phyloP scores from a whole-genome alignment of 64 coral and sea anemone genomes.

The Anthopleura sola region DNA sequence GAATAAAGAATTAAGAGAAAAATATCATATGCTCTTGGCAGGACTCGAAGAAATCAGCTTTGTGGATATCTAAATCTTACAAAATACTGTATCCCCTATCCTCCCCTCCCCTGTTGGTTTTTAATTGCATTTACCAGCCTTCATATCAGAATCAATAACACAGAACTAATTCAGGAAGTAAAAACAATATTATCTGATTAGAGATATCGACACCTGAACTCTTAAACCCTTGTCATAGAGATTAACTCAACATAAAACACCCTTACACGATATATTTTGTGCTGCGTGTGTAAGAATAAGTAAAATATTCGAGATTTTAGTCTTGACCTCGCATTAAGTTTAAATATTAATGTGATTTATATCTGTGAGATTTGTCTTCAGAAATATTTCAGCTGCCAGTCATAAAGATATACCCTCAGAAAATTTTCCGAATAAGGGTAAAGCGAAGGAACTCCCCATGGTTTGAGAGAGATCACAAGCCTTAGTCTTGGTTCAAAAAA shows the following conservation, averaged over 20 bases:
- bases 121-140: neutral
- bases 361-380: neutral
- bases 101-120: neutral
- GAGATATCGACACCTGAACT: neutral
- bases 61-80: no score
- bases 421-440: neutral
- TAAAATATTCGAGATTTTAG: neutral
- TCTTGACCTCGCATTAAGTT: neutral
- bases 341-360: conserved; percentile 1
- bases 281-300: neutral
- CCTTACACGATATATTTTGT: neutral
- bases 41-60: no score
- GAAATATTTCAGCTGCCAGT: neutral
- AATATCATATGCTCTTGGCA: no score
- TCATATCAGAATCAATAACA: neutral
- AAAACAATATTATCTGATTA: neutral
- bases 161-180: neutral
- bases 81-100: neutral
- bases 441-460: neutral
- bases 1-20: no score
- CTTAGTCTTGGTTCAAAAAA: neutral
- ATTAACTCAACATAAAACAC: neutral
- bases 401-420: neutral
- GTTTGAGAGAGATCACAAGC: neutral
- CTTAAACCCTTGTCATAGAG: neutral